Evolutionary conservation across 2,888 invertebrate species (phyloP).

Genomic region (Baccha elongata): DNA sequence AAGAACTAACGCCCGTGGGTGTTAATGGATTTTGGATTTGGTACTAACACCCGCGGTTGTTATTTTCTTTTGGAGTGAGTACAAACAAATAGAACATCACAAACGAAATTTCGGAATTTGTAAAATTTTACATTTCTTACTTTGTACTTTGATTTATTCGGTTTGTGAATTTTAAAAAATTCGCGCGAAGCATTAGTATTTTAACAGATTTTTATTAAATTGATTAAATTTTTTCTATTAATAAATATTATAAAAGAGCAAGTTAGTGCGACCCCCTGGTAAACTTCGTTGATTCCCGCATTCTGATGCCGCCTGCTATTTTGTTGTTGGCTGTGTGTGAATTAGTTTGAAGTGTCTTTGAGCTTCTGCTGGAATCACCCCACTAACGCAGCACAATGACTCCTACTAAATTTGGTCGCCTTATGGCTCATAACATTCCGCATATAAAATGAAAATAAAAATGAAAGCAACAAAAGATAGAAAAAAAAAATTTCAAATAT

Average conservation of each 20-base stretch:
- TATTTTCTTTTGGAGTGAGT: too few species aligned
- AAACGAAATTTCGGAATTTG: too few species aligned
- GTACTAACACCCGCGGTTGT: too few species aligned
- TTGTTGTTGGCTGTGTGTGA: slow-evolving; percentile 13
- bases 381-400: slow-evolving; percentile 23
- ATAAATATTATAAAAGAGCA: too few species aligned
- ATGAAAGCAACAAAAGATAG: slow-evolving; percentile 50
- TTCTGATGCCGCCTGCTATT: background rate
- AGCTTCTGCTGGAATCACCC: background rate
- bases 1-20: too few species aligned
- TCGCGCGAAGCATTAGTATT: background rate
- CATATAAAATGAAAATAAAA: slow-evolving; percentile 60
- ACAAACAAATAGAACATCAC: too few species aligned
- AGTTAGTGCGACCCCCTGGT: background rate
- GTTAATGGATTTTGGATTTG: too few species aligned
- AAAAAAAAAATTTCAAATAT: slow-evolving; percentile 64
- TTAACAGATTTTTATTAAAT: background rate
- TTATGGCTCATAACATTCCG: slow-evolving; percentile 72
- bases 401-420: slow-evolving; percentile 67
- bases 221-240: too few species aligned
- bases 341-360: slow-evolving; percentile 29
- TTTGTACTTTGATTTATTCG: too few species aligned
- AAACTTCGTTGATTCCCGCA: background rate
- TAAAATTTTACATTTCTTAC: too few species aligned
- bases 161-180: too few species aligned